Conservation (phyloP, 2,797 vertebrate genomes). For the Gymnopithys bicolor region DNA sequence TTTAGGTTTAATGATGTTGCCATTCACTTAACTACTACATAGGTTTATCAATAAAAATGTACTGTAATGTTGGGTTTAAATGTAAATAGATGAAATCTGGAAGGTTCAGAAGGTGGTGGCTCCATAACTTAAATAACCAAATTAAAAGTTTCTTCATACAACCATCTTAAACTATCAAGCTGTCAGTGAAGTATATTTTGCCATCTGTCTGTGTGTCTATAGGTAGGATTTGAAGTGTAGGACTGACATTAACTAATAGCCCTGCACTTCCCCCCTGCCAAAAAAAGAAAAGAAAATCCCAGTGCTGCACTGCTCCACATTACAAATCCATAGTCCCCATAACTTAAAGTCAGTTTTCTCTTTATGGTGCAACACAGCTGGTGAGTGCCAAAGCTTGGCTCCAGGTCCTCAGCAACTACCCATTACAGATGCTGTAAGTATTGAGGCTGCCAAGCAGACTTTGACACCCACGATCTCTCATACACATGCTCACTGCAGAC, state of each 20-base stretch:
- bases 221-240: background rate
- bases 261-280: too few species aligned
- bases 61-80: background rate
- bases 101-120: background rate
- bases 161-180: background rate
- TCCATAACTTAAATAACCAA: background rate
- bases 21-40: background rate
- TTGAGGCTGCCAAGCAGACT: background rate
- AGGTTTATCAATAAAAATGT: background rate
- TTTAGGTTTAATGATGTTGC: background rate
- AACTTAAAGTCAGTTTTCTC: background rate
- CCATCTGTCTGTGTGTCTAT: background rate
- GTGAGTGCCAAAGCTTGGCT: background rate
- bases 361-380: background rate
- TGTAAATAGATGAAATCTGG: background rate
- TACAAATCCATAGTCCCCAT: background rate
- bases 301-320: background rate
- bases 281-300: background rate
- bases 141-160: background rate
- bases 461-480: background rate
- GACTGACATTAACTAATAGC: background rate
- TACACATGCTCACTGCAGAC: background rate
- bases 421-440: rapidly evolving
- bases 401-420: rapidly evolving
- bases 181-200: background rate